Evolutionary conservation across 2,797 vertebrate species (phyloP).

Genomic region (Lacerta agilis): DNA sequence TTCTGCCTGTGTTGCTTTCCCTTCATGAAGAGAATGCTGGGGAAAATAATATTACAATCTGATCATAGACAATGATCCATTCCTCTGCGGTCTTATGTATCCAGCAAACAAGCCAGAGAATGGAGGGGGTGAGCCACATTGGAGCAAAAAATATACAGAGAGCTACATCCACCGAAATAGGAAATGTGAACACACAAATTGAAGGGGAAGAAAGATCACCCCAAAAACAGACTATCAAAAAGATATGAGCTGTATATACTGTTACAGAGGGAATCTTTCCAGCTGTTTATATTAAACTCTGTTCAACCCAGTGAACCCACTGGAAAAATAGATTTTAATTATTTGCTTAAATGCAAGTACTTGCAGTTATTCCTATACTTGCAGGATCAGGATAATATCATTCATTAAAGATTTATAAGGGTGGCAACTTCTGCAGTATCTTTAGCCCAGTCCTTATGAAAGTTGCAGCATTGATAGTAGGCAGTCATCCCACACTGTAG

Average conservation of each 20-base stretch:
- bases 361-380: neutral
- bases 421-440: neutral
- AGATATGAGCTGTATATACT: neutral
- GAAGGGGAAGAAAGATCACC: neutral
- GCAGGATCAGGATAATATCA: neutral
- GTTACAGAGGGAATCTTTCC: neutral
- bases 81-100: neutral
- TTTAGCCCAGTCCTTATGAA: neutral
- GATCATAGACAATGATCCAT: neutral
- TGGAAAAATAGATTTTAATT: neutral
- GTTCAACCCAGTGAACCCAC: neutral
- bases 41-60: neutral
- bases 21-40: constrained; percentile 41
- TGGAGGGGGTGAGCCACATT: neutral
- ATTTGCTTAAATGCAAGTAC: neutral
- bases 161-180: neutral
- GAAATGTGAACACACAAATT: neutral
- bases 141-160: neutral
- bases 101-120: neutral
- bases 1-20: constrained; percentile 67
- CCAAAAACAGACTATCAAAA: neutral
- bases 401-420: neutral
- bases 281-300: neutral
- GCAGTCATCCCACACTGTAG: neutral
- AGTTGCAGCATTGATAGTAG: neutral